phyloP scores from a whole-genome alignment of 1,140 invertebrate genomes.

The Bombus confusus region DNA sequence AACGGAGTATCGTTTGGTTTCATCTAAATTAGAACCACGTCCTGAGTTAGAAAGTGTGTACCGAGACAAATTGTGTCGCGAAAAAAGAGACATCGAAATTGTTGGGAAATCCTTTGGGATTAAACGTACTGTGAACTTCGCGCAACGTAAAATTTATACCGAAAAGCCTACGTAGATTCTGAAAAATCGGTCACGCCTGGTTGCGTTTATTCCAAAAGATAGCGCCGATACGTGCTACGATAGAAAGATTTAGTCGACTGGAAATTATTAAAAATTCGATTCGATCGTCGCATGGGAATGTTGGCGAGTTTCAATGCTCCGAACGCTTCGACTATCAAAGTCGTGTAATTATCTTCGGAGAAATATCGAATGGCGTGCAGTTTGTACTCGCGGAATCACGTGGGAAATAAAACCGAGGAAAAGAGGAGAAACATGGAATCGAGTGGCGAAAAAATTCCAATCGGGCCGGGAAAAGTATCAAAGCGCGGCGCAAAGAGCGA shows the following conservation, averaged over 20 bases:
- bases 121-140: no score
- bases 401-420: not conserved
- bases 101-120: no score
- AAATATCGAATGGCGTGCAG: not conserved
- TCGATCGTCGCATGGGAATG: no score
- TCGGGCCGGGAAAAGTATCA: slow-evolving; percentile 8
- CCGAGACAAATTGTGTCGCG: not conserved
- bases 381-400: not conserved
- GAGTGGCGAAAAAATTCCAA: not conserved
- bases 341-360: not conserved
- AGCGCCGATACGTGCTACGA: no score
- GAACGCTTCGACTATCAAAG: not conserved
- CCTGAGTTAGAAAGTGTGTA: not conserved
- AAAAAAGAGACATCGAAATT: accelerated
- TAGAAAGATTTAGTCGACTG: no score
- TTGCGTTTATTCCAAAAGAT: no score
- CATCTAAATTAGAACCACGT: not conserved
- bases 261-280: no score
- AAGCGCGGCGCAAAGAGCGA: not conserved
- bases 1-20: accelerated
- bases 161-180: no score
- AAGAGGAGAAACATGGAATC: not conserved
- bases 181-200: no score
- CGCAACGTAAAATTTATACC: no score
- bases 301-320: not conserved